Evolutionary conservation across 2,888 invertebrate genomes (phyloP).

Genomic region (Allophyes oxyacanthae): DNA sequence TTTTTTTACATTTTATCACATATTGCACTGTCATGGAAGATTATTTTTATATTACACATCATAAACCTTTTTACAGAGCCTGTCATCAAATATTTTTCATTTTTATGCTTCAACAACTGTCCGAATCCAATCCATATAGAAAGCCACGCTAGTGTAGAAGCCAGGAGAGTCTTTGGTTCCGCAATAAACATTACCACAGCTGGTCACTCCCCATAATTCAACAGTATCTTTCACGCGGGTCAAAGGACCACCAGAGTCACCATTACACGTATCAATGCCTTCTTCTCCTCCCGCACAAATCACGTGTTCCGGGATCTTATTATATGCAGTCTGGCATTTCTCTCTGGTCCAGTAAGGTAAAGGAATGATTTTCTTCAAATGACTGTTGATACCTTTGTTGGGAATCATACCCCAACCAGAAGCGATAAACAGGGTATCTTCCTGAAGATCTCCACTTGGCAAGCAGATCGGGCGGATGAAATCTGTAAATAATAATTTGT

Average conservation of each 20-base stretch:
- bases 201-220: conserved; percentile 67
- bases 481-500: conserved; percentile 57
- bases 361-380: conserved; percentile 63
- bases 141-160: conserved; percentile 65
- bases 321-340: conserved; percentile 56
- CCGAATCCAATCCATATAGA: conserved; percentile 65
- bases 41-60: conserved; percentile 20
- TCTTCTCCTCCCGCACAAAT: conserved; percentile 70
- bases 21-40: conserved; percentile 15
- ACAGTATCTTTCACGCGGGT: conserved; percentile 49
- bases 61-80: conserved; percentile 10
- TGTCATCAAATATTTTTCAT: background rate
- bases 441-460: conserved; percentile 52
- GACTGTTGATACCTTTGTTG: conserved; percentile 47
- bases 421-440: conserved; percentile 54
- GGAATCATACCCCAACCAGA: conserved; percentile 68
- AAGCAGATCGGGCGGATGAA: conserved; percentile 70
- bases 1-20: conserved; percentile 30
- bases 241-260: conserved; percentile 73
- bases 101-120: conserved; percentile 31
- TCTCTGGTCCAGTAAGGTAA: conserved; percentile 58
- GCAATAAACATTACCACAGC: conserved; percentile 61
- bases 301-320: conserved; percentile 53
- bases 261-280: conserved; percentile 67
- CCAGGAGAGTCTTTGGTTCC: conserved; percentile 66